Evolutionary conservation across 2,888 invertebrate genomes (phyloP).

Genomic region (Pantelozetes paolii): DNA sequence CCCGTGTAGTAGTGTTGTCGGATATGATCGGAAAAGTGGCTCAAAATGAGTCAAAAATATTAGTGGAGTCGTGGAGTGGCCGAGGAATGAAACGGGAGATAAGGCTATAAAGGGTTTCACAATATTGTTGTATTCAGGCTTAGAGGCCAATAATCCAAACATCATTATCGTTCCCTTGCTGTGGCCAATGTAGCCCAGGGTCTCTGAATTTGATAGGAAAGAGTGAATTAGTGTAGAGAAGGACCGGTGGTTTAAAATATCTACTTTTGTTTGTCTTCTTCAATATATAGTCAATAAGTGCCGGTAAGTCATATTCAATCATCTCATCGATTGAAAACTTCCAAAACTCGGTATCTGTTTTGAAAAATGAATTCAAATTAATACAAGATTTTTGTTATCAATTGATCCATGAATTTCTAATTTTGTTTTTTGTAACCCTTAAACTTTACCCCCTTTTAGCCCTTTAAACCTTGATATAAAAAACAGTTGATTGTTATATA

Average conservation of each 20-base stretch:
- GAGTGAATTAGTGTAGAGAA: background rate
- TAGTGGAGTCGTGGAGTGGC: conserved; percentile 36
- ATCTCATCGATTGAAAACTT: conserved; percentile 37
- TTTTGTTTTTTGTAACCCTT: too few species aligned
- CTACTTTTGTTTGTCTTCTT: conserved; percentile 28
- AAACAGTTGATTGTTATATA: too few species aligned
- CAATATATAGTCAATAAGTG: conserved; percentile 25
- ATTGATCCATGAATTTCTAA: too few species aligned
- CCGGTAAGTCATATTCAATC: conserved; percentile 32
- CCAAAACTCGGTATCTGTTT: conserved; percentile 30
- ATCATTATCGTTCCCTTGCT: conserved; percentile 42
- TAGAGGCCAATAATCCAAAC: conserved; percentile 37
- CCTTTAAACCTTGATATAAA: too few species aligned
- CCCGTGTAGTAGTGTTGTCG: conserved; percentile 4
- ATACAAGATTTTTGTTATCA: too few species aligned
- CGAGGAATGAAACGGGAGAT: conserved; percentile 37
- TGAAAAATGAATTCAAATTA: background rate
- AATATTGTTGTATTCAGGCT: conserved; percentile 29
- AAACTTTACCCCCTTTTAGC: too few species aligned
- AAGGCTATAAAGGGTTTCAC: conserved; percentile 41
- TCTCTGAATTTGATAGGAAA: background rate
- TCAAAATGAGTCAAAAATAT: conserved; percentile 22
- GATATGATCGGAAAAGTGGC: conserved; percentile 23
- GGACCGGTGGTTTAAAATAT: background rate
- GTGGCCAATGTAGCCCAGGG: conserved; percentile 40